A percentile compares a stretch with the other conserved stretches of the same genome.
Conservation (phyloP, 2,113 vertebrate species). For the Chaetops frenatus region DNA sequence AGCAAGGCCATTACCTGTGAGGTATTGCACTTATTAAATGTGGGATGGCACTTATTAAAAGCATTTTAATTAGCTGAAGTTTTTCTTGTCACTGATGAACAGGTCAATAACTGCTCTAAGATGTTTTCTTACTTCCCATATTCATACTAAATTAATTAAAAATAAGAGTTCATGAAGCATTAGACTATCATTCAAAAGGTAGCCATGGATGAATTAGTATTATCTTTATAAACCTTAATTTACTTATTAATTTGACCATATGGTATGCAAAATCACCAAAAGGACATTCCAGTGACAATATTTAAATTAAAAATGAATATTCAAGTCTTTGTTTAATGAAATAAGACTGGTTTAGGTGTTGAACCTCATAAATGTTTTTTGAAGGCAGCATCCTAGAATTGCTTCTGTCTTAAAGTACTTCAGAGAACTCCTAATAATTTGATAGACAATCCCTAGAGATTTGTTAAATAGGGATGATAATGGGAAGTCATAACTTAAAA, state of each 20-base stretch:
- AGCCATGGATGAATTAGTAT: neutral
- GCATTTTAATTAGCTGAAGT: neutral
- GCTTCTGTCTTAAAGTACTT: neutral
- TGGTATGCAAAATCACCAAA: neutral
- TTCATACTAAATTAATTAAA: neutral
- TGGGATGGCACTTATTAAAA: neutral
- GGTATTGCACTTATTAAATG: neutral
- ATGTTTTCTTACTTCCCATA: neutral
- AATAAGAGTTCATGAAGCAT: neutral
- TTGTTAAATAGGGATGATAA: neutral
- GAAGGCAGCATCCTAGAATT: neutral
- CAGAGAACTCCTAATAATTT: neutral
- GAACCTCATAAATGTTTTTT: neutral
- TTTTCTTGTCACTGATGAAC: neutral
- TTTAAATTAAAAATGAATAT: neutral
- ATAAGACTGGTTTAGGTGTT: neutral
- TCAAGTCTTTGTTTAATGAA: neutral
- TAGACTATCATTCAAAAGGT: neutral
- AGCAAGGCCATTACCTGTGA: neutral
- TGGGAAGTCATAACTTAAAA: neutral
- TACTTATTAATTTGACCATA: neutral
- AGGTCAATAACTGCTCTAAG: neutral
- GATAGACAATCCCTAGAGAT: neutral
- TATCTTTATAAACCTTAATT: neutral
- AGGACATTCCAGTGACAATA: neutral